Evolutionary conservation across 2,888 invertebrate genomes (phyloP).

Genomic region (Subacronicta megacephala): DNA sequence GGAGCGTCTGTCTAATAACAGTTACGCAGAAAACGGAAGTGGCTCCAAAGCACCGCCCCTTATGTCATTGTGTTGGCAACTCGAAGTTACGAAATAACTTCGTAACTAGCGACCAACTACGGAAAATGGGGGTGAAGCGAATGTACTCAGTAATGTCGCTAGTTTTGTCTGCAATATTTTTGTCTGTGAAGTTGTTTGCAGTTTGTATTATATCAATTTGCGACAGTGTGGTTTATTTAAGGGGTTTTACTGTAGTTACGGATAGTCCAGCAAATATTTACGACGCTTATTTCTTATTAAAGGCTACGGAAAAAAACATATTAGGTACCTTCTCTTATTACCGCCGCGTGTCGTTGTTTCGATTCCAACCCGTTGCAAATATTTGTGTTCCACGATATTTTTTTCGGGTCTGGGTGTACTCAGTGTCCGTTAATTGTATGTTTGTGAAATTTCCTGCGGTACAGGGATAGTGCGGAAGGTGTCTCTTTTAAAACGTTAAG

Average conservation of each 20-base stretch:
- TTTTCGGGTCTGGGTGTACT: no score
- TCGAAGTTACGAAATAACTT: conserved; percentile 78
- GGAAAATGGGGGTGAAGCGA: conserved; percentile 72
- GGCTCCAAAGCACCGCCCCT: conserved; percentile 73
- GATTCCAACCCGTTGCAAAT: no score
- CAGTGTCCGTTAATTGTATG: no score
- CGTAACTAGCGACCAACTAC: conserved; percentile 70
- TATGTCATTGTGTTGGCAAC: conserved; percentile 77
- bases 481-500: no score
- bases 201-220: conserved; percentile 28
- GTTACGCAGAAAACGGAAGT: conserved; percentile 76
- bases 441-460: no score
- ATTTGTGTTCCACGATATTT: no score
- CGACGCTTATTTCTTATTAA: no score
- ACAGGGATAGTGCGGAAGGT: no score
- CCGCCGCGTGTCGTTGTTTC: no score
- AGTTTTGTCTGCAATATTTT: conserved; percentile 52
- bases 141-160: conserved; percentile 63
- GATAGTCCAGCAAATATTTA: no score
- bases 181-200: conserved; percentile 4
- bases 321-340: no score
- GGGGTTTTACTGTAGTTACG: conserved; percentile 7
- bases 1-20: conserved; percentile 71
- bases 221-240: neutral
- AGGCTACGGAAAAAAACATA: no score